phyloP scores from a whole-genome alignment of 2,797 vertebrate species.

The Taenioides sp. region DNA sequence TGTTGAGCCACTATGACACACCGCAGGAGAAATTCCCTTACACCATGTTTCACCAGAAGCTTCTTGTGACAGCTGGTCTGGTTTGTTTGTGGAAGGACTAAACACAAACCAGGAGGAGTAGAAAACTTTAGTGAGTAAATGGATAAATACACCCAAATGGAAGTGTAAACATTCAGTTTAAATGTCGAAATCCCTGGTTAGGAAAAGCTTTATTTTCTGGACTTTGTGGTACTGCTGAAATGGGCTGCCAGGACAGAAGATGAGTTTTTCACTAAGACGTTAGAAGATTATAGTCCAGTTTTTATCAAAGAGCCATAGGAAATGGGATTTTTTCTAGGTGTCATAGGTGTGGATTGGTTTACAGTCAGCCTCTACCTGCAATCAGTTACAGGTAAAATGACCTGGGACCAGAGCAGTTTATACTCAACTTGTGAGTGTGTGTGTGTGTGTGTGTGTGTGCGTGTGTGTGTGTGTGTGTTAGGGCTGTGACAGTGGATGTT shows the following conservation, averaged over 20 bases:
- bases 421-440: constrained; percentile 1
- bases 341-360: constrained; percentile 40
- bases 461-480: constrained; percentile 13
- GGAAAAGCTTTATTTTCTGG: constrained; percentile 41
- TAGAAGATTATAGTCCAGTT: constrained; percentile 50
- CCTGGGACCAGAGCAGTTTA: constrained; percentile 32
- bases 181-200: constrained; percentile 26
- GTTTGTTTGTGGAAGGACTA: too few relatives aligned
- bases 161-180: background rate
- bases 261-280: constrained; percentile 53
- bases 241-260: constrained; percentile 45
- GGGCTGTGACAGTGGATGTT: constrained; percentile 12
- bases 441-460: background rate
- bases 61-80: too few relatives aligned
- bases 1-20: too few relatives aligned
- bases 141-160: background rate
- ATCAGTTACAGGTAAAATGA: constrained; percentile 53
- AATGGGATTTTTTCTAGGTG: constrained; percentile 37
- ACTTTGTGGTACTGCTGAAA: constrained; percentile 47
- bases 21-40: too few relatives aligned
- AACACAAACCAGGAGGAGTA: too few relatives aligned
- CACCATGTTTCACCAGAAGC: too few relatives aligned
- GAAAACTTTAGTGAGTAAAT: background rate
- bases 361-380: constrained; percentile 21
- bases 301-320: constrained; percentile 31